Conservation (phyloP, 2,797 vertebrate species). For the Meda fulgida region DNA sequence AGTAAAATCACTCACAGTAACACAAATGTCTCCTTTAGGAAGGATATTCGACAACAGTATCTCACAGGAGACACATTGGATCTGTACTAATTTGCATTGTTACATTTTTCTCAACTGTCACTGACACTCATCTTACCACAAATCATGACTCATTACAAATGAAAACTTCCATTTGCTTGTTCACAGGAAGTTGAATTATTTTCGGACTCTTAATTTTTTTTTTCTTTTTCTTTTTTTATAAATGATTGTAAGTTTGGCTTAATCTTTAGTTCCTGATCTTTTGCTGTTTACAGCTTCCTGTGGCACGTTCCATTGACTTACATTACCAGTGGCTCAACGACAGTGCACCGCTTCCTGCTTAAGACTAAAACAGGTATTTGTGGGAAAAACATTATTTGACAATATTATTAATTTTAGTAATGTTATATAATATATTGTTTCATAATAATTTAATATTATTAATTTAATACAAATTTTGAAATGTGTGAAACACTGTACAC, state of each 20-base stretch:
- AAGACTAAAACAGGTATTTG: slow-evolving; percentile 75
- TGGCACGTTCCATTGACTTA: slow-evolving; percentile 93
- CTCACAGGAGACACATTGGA: neutral
- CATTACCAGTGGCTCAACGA: slow-evolving; percentile 82
- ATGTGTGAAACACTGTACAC: neutral
- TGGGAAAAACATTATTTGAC: neutral
- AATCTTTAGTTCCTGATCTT: neutral
- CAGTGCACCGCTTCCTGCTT: slow-evolving; percentile 84
- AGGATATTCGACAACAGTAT: neutral
- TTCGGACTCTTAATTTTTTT: neutral
- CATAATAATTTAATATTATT: neutral
- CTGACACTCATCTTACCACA: neutral
- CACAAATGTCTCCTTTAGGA: neutral
- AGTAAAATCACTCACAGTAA: neutral
- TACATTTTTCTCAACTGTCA: neutral
- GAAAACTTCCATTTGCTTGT: neutral
- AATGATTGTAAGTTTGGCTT: neutral
- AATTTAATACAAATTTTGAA: no score
- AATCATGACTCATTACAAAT: neutral
- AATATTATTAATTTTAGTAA: neutral
- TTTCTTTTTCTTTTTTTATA: neutral
- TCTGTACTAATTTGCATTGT: neutral
- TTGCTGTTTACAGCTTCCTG: slow-evolving; percentile 74
- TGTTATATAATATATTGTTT: neutral
- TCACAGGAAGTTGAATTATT: no score